Evolutionary conservation across 2,113 vertebrate genomes (phyloP), one percentile per base, ranked within the genome.

Genomic region (Alosa alosa): DNA sequence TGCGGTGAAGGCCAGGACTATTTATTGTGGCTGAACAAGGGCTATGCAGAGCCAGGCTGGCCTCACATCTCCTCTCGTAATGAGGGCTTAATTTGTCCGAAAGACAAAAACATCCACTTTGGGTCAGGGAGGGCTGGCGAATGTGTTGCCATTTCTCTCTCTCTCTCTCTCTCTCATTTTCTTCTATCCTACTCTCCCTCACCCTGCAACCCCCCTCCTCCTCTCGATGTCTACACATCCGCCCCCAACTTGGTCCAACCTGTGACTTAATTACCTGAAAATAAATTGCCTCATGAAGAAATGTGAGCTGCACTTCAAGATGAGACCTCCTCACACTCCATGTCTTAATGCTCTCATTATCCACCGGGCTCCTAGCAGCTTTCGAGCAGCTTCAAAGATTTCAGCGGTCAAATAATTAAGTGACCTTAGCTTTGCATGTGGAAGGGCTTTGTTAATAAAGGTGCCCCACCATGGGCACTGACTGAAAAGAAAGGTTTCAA

Each of bases 21-120:
- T 95, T 97, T 95, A 95, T 94, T 95, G 84, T 91, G 90, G 90
- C 91, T 94, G 93, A 95, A 89, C 86, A 91, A 91, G 90, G 88
- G 91, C 84, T 91, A 88, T 41, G 89, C 92, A 10, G 90, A 82
- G 89, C 72, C 81, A 88, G 82, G 41, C 85, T 87, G 89, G 60
- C 86, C 89, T 91, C 87, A 84, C 91, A 90, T 90, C 88, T 57
- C 83, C 75, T 90, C 86, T 89, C 92, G 90, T 86, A 86, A 90
- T 90, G 85, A 92, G 88, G 85, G 72, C 93, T 93, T 93, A 88
- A 93, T 92, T 94, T 92, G 90, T 93, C 86, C 64, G 83, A 84
- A 78, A 83, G 89, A 90, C 41, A 52, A 90, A 91, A 91, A 91
- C 52, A 82, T 39, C 84, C 39, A 55, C 57, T 84, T 84, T 52